A percentile compares a stretch with the other conserved stretches of the same genome.
phyloP scores from a whole-genome alignment of 2,797 vertebrate species.

The Cuculus canorus region DNA sequence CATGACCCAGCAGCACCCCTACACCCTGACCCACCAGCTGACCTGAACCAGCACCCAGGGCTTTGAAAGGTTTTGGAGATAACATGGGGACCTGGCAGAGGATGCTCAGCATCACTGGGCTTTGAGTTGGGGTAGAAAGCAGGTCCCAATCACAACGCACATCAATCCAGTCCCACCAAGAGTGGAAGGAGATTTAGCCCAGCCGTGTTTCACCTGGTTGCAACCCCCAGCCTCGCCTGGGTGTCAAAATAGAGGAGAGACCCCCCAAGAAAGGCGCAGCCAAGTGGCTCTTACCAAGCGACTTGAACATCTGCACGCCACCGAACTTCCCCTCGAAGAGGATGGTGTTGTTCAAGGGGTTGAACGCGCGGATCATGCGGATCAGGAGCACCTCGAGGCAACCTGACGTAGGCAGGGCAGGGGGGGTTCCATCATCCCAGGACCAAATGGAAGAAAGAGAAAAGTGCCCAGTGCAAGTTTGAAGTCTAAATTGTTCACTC shows the following conservation, averaged over 20 bases:
- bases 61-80: rapidly evolving
- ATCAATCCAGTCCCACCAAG: rapidly evolving
- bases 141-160: rapidly evolving
- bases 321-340: slow-evolving; percentile 91
- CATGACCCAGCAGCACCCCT: rapidly evolving
- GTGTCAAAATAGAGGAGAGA: rapidly evolving
- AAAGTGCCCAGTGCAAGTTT: slow-evolving; percentile 8
- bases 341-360: slow-evolving; percentile 88
- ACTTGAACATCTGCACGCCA: slow-evolving; percentile 86
- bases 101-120: not conserved
- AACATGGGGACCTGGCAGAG: not conserved
- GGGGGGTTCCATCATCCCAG: slow-evolving; percentile 75
- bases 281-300: slow-evolving; percentile 81
- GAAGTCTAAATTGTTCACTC: slow-evolving; percentile 12
- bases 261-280: rapidly evolving
- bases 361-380: slow-evolving; percentile 89
- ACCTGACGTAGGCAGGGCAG: slow-evolving; percentile 74
- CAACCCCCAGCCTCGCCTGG: rapidly evolving
- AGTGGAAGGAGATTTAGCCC: not conserved
- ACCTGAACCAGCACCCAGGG: not conserved
- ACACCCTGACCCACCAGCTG: rapidly evolving
- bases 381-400: slow-evolving; percentile 91
- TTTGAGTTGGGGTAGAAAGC: not conserved
- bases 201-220: not conserved
- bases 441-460: slow-evolving; percentile 59